These are phyloP conservation scores for cat (Felis catus) DNA, from an alignment of 2,113 vertebrate genomes.

Conservation along the genomic window DNA sequence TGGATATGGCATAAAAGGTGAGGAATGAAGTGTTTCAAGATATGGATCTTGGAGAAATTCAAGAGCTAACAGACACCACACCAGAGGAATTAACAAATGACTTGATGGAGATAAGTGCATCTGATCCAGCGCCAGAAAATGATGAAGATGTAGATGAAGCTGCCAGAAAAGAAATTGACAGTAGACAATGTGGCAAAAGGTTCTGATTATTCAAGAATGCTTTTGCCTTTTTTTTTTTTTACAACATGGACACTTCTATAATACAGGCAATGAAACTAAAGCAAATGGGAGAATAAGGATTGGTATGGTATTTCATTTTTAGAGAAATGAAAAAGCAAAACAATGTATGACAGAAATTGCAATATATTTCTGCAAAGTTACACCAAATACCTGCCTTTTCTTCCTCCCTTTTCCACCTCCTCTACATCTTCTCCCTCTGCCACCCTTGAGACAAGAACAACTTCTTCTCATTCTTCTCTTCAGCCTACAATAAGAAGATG, in stretches of 20 bases:
- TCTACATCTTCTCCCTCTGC: not conserved
- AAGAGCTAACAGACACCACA: not conserved
- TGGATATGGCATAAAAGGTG: not conserved
- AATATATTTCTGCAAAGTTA: not conserved
- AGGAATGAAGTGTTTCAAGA: not conserved
- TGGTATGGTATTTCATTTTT: not conserved
- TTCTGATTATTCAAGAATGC: not conserved
- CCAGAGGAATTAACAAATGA: not conserved
- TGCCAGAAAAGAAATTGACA: not conserved
- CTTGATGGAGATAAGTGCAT: not conserved
- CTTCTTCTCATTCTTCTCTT: not conserved
- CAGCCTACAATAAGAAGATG: not conserved
- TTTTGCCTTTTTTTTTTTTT: not conserved
- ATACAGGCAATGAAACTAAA: not conserved
- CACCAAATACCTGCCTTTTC: not conserved
- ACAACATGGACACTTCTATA: not conserved
- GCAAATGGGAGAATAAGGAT: not conserved
- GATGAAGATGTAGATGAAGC: not conserved
- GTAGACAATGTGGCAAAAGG: not conserved
- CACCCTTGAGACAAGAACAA: not conserved
- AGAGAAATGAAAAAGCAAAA: not conserved
- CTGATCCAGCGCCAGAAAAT: not conserved
- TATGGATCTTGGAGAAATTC: not conserved
- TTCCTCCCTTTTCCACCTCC: not conserved
- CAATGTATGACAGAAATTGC: not conserved